Conservation (phyloP, 1,140 invertebrate species). For the Octopus sinensis region DNA sequence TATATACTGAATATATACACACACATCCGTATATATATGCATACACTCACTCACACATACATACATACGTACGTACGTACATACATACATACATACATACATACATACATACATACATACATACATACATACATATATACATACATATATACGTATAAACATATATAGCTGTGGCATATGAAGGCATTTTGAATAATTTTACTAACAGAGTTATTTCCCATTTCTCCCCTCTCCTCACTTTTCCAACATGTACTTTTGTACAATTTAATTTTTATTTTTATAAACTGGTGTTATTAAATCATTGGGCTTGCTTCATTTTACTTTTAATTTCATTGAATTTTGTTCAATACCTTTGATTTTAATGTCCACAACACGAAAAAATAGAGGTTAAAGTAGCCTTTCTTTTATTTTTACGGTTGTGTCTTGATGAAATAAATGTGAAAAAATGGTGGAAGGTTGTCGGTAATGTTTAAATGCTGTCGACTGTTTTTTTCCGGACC, state of each 20-base stretch:
- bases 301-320: conserved; percentile 24
- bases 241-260: neutral
- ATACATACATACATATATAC: conserved; percentile 11
- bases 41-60: conserved; percentile 13
- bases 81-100: conserved; percentile 12
- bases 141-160: conserved; percentile 21
- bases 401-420: too few relatives aligned
- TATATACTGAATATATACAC: neutral
- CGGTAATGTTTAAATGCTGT: too few relatives aligned
- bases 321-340: neutral
- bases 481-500: too few relatives aligned
- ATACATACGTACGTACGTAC: conserved; percentile 2
- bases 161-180: conserved; percentile 15
- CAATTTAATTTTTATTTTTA: neutral
- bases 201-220: too few relatives aligned
- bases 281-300: conserved; percentile 17
- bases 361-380: too few relatives aligned
- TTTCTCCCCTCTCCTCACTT: neutral
- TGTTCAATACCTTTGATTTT: too few relatives aligned
- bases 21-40: conserved; percentile 8
- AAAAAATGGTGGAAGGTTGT: too few relatives aligned
- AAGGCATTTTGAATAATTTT: too few relatives aligned
- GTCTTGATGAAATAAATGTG: too few relatives aligned
- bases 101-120: neutral
- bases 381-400: too few relatives aligned